Base-by-base conservation (phyloP, 1,140 invertebrate species). In the Drosophila leontia region DNA sequence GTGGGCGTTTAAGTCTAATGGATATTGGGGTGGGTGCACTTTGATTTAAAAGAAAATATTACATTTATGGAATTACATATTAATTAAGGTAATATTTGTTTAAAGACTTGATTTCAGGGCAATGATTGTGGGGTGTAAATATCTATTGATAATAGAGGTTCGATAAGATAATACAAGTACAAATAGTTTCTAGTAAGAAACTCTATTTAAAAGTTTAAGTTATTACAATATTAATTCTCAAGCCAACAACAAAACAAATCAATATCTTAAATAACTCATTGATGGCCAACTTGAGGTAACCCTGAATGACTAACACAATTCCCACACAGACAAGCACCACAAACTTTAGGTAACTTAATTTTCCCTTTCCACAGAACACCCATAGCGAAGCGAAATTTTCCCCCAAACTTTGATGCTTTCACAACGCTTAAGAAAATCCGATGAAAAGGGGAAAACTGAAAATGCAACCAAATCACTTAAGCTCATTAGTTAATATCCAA, bases 401-500 rank as follows among this genome's bases (percentile, higher is more conserved):
- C 35, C 37, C n/a, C 26, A 44, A 55, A 9, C 35, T 63, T 67
- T 83, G 64, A 58, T 65, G 78, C 81, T 88, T 90, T 90, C 78
- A 71, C 63, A 85, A 75, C 37, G 41, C 23, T 37, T 9, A 41
- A 35, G 35, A 50, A 75, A 55, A 42, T 13, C 11, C 13, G 3
- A 17, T 26, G 5, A n/a, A 29, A 70, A 29, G 23, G 7, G 48
- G 45, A 9, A 41, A 60, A 59, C 44, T 32, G 44, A 42, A 60
- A 44, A 45, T 51, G 50, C 58, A 37, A 78, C 68, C 56, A 84
- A 88, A 88, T 90, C 85, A 62, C 78, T 84, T 88, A 88, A 88
- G 85, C 84, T 90, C 84, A 88, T 88, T 88, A 88, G 84, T 90
- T 88, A 90, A 88, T 88, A 88, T 88, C 84, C 81, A 88, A 90